phyloP scores from a whole-genome alignment of 2,888 invertebrate species.

The Hofmannophila pseudospretella region DNA sequence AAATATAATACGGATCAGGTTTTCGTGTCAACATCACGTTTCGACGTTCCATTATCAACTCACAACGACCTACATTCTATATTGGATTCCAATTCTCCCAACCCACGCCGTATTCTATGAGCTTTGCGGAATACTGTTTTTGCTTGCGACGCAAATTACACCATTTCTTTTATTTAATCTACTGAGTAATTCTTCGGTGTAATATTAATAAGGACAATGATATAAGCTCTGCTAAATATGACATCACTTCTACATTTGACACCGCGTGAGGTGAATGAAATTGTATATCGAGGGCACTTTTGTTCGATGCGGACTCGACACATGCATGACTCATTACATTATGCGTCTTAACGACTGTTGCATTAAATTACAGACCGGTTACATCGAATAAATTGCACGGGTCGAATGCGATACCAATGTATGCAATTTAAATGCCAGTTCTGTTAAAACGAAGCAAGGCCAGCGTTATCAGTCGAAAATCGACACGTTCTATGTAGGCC shows the following conservation, averaged over 20 bases:
- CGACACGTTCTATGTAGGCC: constrained; percentile 67
- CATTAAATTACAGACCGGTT: constrained; percentile 62
- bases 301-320: constrained; percentile 26
- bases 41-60: constrained; percentile 41
- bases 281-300: constrained; percentile 35
- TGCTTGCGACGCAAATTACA: neutral
- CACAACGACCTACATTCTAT: neutral
- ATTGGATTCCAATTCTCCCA: neutral
- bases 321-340: constrained; percentile 54
- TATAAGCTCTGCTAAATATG: constrained; percentile 15
- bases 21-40: constrained; percentile 45
- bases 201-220: neutral
- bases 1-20: constrained; percentile 28
- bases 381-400: constrained; percentile 51
- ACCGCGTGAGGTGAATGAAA: constrained; percentile 19
- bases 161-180: neutral
- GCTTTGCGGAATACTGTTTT: neutral
- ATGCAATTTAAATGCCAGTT: constrained; percentile 65
- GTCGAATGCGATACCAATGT: constrained; percentile 48
- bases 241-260: constrained; percentile 32
- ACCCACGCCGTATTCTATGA: neutral
- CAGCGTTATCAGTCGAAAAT: constrained; percentile 66
- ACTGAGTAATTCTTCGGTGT: neutral
- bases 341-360: constrained; percentile 32
- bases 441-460: constrained; percentile 59